Base-by-base conservation (phyloP, 2,888 invertebrate species). In the Pseudococcus jackbeardsleyi region DNA sequence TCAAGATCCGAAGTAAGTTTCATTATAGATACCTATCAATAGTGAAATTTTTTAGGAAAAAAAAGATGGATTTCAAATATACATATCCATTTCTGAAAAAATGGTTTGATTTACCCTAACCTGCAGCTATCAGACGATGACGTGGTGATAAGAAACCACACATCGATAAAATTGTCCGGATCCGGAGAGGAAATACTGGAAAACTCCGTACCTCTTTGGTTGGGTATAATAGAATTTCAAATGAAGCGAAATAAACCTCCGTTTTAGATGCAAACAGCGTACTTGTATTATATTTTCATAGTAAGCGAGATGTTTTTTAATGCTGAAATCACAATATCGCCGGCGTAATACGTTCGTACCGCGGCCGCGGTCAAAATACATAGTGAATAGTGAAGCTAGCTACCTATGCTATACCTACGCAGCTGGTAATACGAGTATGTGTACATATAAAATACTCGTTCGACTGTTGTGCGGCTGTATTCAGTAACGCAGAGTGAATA, bases 271-370 rank as follows among this genome's bases (percentile, higher is more conserved):
- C 72, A 72, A 72, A 72, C 72, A 72, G 19, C 72, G 33, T 33
- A 22, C 72, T 72, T 26, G 72, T 72, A 64, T 64, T 64, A 64
- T 19, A 64, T 64, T 64, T 64, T 64, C 64, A 64, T 64, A 8
- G 64, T 64, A 64, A 64, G 64, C 64, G 64, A 64, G 64, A 64
- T 64, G 64, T 64, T 64, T 64, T 64, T 64, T 64, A 64, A 64
- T 64, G 64, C 19, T 22, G 64, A 64, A 64, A 64, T 64, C 64
- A 64, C 64, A 64, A 19, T 64, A 19, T 64, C 7, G 64, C 64
- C 19, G 54, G 17, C n/a, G 64, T 22, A 22, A 9, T 19, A 64
- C 9, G 64, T 19, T 42, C 3, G 22, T 64, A 19, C 64, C 19
- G 8, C 22, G n/a, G 64, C 64, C 19, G 8, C 22, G n/a, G 19